Conservation (phyloP, 2,113 vertebrate genomes). For the Coturnix japonica region DNA sequence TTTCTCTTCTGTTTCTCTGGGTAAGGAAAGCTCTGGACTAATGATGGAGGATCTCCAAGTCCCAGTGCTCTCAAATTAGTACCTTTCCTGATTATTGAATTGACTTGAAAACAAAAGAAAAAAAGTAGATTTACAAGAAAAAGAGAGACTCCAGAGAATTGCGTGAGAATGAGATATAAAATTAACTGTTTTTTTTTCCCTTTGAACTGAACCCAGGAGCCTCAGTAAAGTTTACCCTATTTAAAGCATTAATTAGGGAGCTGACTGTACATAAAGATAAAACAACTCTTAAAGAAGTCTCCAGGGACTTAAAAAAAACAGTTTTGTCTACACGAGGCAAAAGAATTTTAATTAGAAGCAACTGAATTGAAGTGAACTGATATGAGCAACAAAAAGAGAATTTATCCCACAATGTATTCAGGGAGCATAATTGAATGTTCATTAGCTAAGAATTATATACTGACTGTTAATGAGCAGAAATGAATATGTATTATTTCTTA, state of each 20-base stretch:
- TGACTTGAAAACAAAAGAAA: constrained; percentile 61
- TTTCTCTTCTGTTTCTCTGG: constrained; percentile 9
- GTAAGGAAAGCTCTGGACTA: background rate
- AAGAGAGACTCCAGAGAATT: constrained; percentile 50
- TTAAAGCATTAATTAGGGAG: constrained; percentile 70
- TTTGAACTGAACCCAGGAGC: constrained; percentile 70
- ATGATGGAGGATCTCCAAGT: constrained; percentile 1
- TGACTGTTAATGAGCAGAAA: constrained; percentile 72
- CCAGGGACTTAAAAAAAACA: constrained; percentile 43
- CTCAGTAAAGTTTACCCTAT: constrained; percentile 68
- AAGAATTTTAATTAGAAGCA: constrained; percentile 74
- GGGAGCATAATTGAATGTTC: constrained; percentile 67
- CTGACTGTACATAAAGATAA: constrained; percentile 75
- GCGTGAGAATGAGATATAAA: constrained; percentile 49
- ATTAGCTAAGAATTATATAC: constrained; percentile 68
- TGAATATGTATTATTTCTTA: constrained; percentile 73
- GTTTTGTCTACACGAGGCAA: constrained; percentile 66
- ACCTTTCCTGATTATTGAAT: constrained; percentile 41
- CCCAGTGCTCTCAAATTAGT: constrained; percentile 30
- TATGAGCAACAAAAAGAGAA: constrained; percentile 56
- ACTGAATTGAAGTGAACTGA: constrained; percentile 65
- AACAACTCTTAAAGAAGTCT: constrained; percentile 67
- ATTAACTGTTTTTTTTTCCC: constrained; percentile 25
- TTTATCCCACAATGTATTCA: constrained; percentile 61
- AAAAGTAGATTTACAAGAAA: constrained; percentile 60